Evolutionary conservation across 2,888 invertebrate genomes (phyloP), one percentile per base, ranked within the genome.

Genomic region (Cataglyphis livida): DNA sequence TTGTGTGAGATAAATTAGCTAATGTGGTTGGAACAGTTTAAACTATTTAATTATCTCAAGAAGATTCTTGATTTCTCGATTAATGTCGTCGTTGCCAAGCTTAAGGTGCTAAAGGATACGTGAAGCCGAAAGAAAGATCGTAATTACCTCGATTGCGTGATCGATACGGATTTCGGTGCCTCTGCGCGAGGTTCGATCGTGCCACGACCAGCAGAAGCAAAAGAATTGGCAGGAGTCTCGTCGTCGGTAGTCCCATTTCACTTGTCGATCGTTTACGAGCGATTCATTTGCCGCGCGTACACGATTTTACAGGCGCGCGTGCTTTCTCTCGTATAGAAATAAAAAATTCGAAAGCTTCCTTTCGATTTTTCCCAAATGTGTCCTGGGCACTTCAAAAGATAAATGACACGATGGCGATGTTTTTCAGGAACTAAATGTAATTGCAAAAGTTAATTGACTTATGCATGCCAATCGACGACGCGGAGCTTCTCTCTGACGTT

Each of bases 61-160:
- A 28, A 68, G 21, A 44, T 6, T 32, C 32, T 32, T 32, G 25
- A 44, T 78, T 51, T 51, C 57, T 18, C 18, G n/a, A 51, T 21
- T 6, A 25, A 15, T 28, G 38, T 57, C 38, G 9, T 32, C 70
- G 38, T 32, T 61, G 59, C 48, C 44, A 59, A 78, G 59, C 59
- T 78, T 59, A 44, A 68, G 9, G n/a, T 4, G 41, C 41, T 21
- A 21, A 28, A 64, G 28, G 38, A 64, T n/a, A 41, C 62, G 66
- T 25, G 44, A 44, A 21, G n/a, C 48, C 32, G 25, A 66, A 61
- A 57, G 15, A 25, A 18, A 25, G 59, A 81, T 75, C 32, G 59
- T 81, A 87, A 81, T 91, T 91, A 92, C 92, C 91, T 92, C 90
- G 87, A 79, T 78, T 79, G 66, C 83, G 85, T 65, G 44, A 62